phyloP scores from a whole-genome alignment of 2,113 vertebrate species.

The Alethe diademata region DNA sequence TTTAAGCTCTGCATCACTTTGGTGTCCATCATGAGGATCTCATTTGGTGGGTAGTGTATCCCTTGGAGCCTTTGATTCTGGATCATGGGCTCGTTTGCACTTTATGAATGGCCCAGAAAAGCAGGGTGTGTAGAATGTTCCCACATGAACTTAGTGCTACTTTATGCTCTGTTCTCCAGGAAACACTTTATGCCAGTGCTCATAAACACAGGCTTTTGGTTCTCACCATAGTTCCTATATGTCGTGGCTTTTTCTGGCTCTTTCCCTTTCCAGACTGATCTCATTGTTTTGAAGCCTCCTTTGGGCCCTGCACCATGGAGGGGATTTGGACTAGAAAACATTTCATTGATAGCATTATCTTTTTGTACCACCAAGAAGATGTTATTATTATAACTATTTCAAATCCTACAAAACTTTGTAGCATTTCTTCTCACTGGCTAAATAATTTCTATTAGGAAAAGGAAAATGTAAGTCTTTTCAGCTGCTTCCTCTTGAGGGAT shows the following conservation, averaged over 20 bases:
- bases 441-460: constrained; percentile 48
- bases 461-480: constrained; percentile 52
- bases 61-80: neutral
- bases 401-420: neutral
- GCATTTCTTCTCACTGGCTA: constrained; percentile 3
- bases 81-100: neutral
- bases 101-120: neutral
- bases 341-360: neutral
- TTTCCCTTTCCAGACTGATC: neutral
- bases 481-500: constrained; percentile 64
- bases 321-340: neutral
- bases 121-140: neutral
- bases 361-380: neutral
- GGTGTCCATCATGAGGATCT: neutral
- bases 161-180: neutral
- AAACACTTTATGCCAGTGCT: neutral
- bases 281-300: neutral
- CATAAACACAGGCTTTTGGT: neutral
- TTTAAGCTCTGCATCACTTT: neutral
- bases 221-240: neutral
- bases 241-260: neutral
- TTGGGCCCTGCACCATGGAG: neutral
- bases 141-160: neutral
- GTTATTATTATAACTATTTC: neutral
- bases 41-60: neutral